Evolutionary conservation across 2,888 invertebrate species (phyloP).

Genomic region (Polydrusus pterygomalis): DNA sequence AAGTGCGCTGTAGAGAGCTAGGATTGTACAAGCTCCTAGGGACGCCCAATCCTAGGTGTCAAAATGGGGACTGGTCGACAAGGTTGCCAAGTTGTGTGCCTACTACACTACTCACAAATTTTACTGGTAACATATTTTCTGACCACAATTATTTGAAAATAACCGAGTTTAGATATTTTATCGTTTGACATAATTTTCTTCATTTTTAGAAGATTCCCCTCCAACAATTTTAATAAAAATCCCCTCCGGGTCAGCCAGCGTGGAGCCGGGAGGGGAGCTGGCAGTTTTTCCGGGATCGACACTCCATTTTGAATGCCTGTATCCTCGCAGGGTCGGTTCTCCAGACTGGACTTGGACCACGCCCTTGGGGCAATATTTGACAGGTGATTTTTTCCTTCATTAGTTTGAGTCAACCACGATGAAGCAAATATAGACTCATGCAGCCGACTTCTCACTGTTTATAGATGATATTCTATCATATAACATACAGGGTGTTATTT

Average conservation of each 20-base stretch:
- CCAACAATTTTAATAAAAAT: slow-evolving; percentile 87
- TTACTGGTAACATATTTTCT: slow-evolving; percentile 79
- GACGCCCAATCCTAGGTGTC: slow-evolving; percentile 84
- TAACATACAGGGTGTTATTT: too few species aligned
- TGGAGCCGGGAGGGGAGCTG: slow-evolving; percentile 86
- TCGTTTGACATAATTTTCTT: slow-evolving; percentile 14
- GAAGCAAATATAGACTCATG: too few species aligned
- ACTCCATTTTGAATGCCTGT: slow-evolving; percentile 88
- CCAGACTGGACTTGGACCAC: slow-evolving; percentile 95
- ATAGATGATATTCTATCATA: too few species aligned
- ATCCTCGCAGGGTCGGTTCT: slow-evolving; percentile 83
- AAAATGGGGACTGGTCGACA: slow-evolving; percentile 88
- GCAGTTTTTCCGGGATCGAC: slow-evolving; percentile 88
- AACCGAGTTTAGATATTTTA: too few species aligned
- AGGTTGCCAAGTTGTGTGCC: slow-evolving; percentile 88
- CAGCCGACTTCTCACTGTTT: too few species aligned
- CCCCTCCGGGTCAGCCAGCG: slow-evolving; percentile 86
- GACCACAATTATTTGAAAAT: too few species aligned
- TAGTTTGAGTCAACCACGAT: too few species aligned
- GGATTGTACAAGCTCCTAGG: slow-evolving; percentile 90
- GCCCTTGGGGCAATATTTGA: slow-evolving; percentile 84
- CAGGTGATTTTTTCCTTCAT: slow-evolving; percentile 76
- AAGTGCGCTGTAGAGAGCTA: slow-evolving; percentile 86
- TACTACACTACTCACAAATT: slow-evolving; percentile 90
- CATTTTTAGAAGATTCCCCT: slow-evolving; percentile 82